phyloP scores from a whole-genome alignment of 2,888 invertebrate genomes.

The Drosophila acutilabella region DNA sequence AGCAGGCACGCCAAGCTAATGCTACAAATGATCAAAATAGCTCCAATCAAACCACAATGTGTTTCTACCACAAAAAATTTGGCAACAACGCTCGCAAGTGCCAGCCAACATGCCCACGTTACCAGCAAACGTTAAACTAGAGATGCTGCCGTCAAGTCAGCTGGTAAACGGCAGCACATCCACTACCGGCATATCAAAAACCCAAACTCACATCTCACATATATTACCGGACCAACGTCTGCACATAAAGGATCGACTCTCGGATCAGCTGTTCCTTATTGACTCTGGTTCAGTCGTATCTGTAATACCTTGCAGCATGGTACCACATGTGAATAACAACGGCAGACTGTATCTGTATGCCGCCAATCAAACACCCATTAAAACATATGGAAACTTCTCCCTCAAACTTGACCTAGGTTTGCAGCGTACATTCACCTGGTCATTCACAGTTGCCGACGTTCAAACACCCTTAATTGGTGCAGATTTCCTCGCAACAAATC shows the following conservation, averaged over 20 bases:
- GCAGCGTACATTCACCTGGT: not conserved
- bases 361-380: constrained; percentile 1
- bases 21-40: not conserved
- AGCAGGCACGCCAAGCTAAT: not conserved
- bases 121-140: constrained; percentile 1
- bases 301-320: constrained; percentile 3
- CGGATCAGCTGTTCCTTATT: not conserved
- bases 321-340: not conserved
- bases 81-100: constrained; percentile 1
- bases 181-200: not conserved
- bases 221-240: constrained; percentile 3
- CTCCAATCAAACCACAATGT: not conserved
- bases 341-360: constrained; percentile 4
- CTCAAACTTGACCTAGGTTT: not conserved
- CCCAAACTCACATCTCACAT: not conserved
- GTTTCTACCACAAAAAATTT: constrained; percentile 1
- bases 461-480: constrained; percentile 1
- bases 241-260: constrained; percentile 1
- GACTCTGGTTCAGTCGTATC: constrained; percentile 5
- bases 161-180: not conserved
- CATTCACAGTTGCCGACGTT: constrained; percentile 2
- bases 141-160: not conserved
- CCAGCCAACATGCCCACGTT: constrained; percentile 4
- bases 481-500: not conserved
- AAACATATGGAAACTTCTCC: not conserved